Base-by-base conservation (phyloP, 2,797 vertebrate species). In the Myioborus melanocephalus region DNA sequence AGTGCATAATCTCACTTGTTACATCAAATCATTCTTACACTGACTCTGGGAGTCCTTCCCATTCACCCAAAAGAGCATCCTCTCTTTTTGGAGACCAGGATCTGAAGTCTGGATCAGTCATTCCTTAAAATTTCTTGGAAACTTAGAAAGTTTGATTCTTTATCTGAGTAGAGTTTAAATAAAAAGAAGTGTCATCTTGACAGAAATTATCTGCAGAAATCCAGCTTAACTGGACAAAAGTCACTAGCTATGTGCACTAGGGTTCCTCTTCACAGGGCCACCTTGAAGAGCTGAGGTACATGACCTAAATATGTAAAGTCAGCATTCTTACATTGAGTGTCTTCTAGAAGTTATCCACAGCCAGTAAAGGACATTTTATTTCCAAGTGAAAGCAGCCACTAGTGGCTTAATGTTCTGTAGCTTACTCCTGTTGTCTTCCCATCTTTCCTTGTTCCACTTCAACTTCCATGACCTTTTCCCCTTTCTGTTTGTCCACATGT, bases 31-130 rank as follows among this genome's bases (percentile, higher is more conserved):
- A 24, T 79, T 76, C 41, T 60, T 77, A 57, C 3, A n/a, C 19
- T 65, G 43, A 52, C 28, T 35, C 20, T 73, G 61, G 16, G 34
- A 72, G 19, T 63, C 8, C 16, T 49, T 13, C 9, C 9, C 2
- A 1, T 8, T 18, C 4, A 28, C 6, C 13, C 17, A 8, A 59
- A 53, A 66, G 44, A 35, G 12, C 1, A 1, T 1, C 6, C 3
- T 60, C 59, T 89, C 20, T 9, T 82, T 87, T 66, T 84, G 17
- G 53, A 83, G 15, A 73, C 5, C 4, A 47, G 19, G 9, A 64
- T 76, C 30, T 84, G 80, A 84, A 70, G 18, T 30, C 10, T n/a
- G 52, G 16, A 84, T 82, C 13, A 41, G 17, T 59, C 15, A 5
- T 84, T 75, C 44, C 21, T 76, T 72, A 84, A 86, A 89, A 60